Conservation (phyloP, 2,888 invertebrate genomes). For the Meganola albula region DNA sequence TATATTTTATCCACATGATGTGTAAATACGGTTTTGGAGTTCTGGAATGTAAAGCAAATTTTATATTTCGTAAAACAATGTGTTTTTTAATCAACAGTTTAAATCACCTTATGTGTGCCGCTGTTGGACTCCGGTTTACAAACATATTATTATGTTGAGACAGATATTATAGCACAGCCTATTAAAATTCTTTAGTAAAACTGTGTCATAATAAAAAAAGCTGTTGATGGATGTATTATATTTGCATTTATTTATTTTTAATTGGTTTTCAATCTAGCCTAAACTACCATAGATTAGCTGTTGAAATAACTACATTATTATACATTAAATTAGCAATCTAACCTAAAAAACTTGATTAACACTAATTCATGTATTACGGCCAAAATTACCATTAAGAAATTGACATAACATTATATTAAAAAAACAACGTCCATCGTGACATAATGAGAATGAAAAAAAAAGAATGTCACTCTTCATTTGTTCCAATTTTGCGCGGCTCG, state of each 20-base stretch:
- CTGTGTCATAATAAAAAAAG: too few species aligned
- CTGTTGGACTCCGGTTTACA: too few species aligned
- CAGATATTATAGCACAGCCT: too few species aligned
- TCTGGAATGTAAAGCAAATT: background rate
- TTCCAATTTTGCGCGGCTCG: slow-evolving; percentile 4
- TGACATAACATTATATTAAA: background rate
- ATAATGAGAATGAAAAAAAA: background rate
- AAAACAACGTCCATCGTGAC: background rate
- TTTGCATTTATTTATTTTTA: too few species aligned
- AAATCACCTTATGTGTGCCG: too few species aligned
- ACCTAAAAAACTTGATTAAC: too few species aligned
- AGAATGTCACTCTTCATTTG: background rate
- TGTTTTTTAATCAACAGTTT: background rate
- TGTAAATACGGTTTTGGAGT: background rate
- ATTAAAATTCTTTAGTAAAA: too few species aligned
- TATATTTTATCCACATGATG: background rate
- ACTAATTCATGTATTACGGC: background rate
- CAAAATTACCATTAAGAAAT: background rate
- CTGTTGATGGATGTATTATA: too few species aligned
- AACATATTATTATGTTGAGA: too few species aligned
- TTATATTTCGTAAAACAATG: background rate
- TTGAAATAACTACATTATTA: background rate
- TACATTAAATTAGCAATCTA: too few species aligned
- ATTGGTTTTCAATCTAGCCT: background rate
- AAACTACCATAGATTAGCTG: background rate